phyloP scores from a whole-genome alignment of 2,113 vertebrate genomes.

The Rhegmatorhina hoffmannsi region DNA sequence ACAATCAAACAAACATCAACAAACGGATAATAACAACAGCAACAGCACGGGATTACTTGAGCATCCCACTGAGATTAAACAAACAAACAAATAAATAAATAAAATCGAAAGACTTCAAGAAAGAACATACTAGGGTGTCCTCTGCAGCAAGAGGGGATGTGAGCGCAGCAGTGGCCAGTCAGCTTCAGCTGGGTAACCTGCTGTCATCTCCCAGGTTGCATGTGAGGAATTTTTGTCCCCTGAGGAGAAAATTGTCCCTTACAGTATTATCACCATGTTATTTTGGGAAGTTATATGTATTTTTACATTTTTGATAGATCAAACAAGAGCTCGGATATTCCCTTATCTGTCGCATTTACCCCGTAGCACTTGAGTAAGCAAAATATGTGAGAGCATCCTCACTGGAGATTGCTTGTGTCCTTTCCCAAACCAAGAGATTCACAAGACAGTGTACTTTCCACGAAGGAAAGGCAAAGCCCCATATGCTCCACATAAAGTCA shows the following conservation, averaged over 20 bases:
- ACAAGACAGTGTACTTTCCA: fast-evolving
- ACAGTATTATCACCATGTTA: background rate
- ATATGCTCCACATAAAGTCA: background rate
- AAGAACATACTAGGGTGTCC: background rate
- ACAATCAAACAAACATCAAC: background rate
- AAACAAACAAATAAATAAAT: background rate
- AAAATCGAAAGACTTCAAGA: background rate
- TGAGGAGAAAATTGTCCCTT: background rate
- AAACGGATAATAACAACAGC: background rate
- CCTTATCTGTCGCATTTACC: background rate
- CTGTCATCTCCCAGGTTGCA: background rate
- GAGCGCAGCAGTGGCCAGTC: background rate
- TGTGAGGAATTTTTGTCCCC: background rate
- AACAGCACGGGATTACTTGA: background rate
- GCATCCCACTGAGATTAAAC: background rate
- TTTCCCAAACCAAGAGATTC: fast-evolving
- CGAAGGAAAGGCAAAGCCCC: too few species aligned
- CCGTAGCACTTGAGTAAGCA: background rate
- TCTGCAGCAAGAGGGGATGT: background rate
- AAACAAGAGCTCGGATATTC: background rate
- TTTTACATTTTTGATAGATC: background rate
- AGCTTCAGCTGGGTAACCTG: background rate
- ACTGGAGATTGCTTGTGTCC: background rate
- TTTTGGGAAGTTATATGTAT: background rate
- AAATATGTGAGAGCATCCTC: background rate